Evolutionary conservation across 2,888 invertebrate species (phyloP).

Genomic region (Lepidocyrtoides sp.): DNA sequence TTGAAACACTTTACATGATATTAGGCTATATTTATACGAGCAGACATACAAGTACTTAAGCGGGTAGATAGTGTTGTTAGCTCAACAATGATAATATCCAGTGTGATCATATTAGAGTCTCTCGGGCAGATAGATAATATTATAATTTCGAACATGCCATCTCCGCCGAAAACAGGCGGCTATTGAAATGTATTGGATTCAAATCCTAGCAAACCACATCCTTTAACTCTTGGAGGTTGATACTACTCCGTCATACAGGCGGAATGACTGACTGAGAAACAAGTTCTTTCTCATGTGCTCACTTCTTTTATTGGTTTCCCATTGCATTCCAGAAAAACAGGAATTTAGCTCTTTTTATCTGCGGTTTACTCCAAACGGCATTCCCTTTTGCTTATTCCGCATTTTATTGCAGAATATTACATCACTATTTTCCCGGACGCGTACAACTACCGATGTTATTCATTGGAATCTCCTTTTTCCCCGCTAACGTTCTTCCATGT

Average conservation of each 20-base stretch:
- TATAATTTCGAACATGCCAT: constrained; percentile 40
- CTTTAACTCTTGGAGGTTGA: constrained; percentile 29
- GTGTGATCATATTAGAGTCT: background rate
- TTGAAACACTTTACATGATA: constrained; percentile 34
- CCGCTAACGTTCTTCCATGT: background rate
- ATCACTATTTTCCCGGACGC: constrained; percentile 21
- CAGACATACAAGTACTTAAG: background rate
- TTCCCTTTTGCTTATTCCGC: constrained; percentile 52
- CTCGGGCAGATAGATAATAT: constrained; percentile 24
- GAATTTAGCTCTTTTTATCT: constrained; percentile 53
- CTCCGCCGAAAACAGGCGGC: background rate
- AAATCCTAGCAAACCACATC: constrained; percentile 36
- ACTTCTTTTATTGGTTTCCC: constrained; percentile 51
- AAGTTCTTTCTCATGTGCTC: constrained; percentile 9
- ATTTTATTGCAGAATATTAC: constrained; percentile 41
- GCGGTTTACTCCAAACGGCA: constrained; percentile 33
- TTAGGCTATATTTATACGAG: background rate
- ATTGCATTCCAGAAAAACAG: constrained; percentile 44
- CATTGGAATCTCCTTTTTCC: constrained; percentile 16
- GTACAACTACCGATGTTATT: constrained; percentile 15
- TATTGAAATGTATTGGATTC: constrained; percentile 32
- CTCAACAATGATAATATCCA: background rate
- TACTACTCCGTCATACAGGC: background rate
- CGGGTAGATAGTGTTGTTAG: background rate
- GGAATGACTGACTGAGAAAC: constrained; percentile 11